These are phyloP conservation scores for Pollenia labialis DNA, from an alignment of 2,888 invertebrate genomes.

Conservation along the genomic window DNA sequence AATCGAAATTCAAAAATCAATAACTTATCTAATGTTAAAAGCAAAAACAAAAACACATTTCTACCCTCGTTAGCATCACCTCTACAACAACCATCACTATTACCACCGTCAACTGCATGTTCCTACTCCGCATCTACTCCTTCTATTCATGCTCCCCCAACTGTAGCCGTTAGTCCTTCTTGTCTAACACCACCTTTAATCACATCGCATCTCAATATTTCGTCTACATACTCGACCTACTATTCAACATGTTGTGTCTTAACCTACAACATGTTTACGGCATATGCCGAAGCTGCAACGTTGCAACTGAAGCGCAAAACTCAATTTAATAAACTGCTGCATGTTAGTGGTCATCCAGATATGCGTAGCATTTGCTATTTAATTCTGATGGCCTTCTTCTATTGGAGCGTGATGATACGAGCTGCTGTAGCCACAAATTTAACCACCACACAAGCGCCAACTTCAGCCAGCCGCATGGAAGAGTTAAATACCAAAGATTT, in stretches of 20 bases:
- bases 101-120: slow-evolving; percentile 44
- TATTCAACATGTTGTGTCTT: slow-evolving; percentile 63
- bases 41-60: slow-evolving; percentile 42
- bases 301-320: slow-evolving; percentile 72
- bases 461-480: slow-evolving; percentile 55
- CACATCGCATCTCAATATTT: slow-evolving; percentile 18
- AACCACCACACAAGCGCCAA: slow-evolving; percentile 51
- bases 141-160: background rate
- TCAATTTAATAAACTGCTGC: slow-evolving; percentile 68
- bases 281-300: slow-evolving; percentile 68
- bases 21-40: slow-evolving; percentile 47
- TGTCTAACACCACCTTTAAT: background rate
- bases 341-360: slow-evolving; percentile 68
- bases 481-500: slow-evolving; percentile 36
- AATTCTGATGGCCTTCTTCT: slow-evolving; percentile 79
- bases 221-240: slow-evolving; percentile 31
- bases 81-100: slow-evolving; percentile 19
- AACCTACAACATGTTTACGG: slow-evolving; percentile 68
- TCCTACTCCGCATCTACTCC: slow-evolving; percentile 17
- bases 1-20: slow-evolving; percentile 61
- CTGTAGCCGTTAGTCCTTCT: background rate
- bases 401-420: slow-evolving; percentile 80
- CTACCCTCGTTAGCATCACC: slow-evolving; percentile 35
- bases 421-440: slow-evolving; percentile 78
- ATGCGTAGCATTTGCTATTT: slow-evolving; percentile 77